Percentiles rank a stretch among this genome's conserved stretches.
phyloP scores from a whole-genome alignment of 2,797 vertebrate genomes.

The Hydrophis major region DNA sequence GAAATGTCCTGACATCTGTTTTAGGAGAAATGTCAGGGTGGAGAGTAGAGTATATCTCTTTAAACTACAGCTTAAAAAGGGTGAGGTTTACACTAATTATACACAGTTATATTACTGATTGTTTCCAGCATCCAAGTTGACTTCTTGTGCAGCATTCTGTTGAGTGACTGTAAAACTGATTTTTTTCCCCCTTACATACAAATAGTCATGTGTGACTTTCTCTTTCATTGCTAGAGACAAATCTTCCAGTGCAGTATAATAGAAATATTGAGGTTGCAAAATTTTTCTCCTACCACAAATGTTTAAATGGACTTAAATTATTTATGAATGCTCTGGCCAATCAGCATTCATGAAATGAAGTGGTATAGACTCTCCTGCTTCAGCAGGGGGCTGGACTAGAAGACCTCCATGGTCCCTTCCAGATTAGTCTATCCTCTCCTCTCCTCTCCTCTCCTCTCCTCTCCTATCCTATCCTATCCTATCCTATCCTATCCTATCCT shows the following conservation, averaged over 20 bases:
- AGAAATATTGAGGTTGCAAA: background rate
- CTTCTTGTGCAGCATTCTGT: background rate
- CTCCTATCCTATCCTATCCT: fast-evolving
- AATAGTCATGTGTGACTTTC: background rate
- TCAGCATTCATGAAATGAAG: background rate
- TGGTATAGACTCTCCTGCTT: too few relatives aligned
- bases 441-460: too few relatives aligned
- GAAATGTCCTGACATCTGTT: background rate
- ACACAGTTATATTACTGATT: background rate
- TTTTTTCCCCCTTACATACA: background rate
- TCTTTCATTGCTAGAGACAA: background rate
- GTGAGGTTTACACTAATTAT: slow-evolving; percentile 9
- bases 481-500: too few relatives aligned
- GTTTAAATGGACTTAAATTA: background rate
- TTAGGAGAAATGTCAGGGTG: background rate
- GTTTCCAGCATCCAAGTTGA: slow-evolving; percentile 1
- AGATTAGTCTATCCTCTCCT: too few relatives aligned
- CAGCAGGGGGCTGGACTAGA: too few relatives aligned
- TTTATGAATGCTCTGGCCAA: background rate
- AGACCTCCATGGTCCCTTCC: too few relatives aligned
- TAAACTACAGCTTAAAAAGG: slow-evolving; percentile 4
- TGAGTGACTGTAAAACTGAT: background rate
- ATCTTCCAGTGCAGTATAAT: background rate
- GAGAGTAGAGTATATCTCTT: background rate
- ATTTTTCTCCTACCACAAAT: background rate